Evolutionary conservation across 2,888 invertebrate genomes (phyloP).

Genomic region (Labia minor): DNA sequence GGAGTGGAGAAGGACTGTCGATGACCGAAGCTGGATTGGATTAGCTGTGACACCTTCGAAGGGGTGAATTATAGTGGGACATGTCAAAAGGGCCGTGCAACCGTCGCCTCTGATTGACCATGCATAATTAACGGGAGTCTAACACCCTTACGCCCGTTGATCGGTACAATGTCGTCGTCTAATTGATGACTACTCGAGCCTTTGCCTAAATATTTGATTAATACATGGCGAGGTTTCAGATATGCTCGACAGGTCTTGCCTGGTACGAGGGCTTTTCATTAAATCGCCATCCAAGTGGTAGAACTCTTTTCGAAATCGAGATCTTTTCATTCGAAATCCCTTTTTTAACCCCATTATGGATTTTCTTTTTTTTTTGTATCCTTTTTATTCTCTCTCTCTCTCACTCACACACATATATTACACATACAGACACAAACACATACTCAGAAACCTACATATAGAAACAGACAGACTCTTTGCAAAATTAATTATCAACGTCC

Average conservation of each 20-base stretch:
- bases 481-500: not conserved
- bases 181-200: slow-evolving; percentile 13
- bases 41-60: too few species aligned
- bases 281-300: not conserved
- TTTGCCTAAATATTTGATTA: slow-evolving; percentile 13
- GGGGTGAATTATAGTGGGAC: not conserved
- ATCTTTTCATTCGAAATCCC: not conserved
- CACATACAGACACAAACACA: too few species aligned
- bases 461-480: too few species aligned
- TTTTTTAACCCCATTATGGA: not conserved
- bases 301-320: not conserved
- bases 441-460: too few species aligned
- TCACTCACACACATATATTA: too few species aligned
- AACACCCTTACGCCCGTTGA: not conserved
- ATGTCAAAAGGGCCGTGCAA: not conserved
- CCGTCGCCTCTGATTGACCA: slow-evolving; percentile 13
- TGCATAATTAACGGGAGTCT: not conserved
- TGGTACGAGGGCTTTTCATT: not conserved
- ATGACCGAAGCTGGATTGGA: too few species aligned
- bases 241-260: not conserved
- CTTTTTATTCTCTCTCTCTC: too few species aligned
- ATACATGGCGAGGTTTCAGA: slow-evolving; percentile 7
- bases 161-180: slow-evolving; percentile 13
- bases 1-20: not conserved
- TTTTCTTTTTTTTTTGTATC: not conserved